phyloP scores from a whole-genome alignment of 2,797 vertebrate genomes.

The Carduelis carduelis region DNA sequence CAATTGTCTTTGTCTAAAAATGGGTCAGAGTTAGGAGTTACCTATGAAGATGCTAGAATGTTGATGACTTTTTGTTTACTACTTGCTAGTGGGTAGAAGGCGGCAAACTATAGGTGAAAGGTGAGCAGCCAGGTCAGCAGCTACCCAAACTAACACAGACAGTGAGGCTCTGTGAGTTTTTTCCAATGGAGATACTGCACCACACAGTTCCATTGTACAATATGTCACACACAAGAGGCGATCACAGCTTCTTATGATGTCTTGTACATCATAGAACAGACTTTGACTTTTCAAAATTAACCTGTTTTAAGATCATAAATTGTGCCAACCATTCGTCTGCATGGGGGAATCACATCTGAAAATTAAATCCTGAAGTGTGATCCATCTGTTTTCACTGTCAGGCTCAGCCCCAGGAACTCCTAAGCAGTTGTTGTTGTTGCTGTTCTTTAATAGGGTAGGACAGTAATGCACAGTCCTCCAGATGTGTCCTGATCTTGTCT shows the following conservation, averaged over 20 bases:
- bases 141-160: background rate
- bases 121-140: background rate
- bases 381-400: constrained; percentile 51
- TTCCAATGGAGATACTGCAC: background rate
- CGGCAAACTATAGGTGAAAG: background rate
- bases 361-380: constrained; percentile 54
- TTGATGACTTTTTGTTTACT: background rate
- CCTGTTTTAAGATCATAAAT: constrained; percentile 16
- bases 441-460: constrained; percentile 41
- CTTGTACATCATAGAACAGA: background rate
- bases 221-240: background rate
- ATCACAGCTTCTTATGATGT: background rate
- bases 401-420: constrained; percentile 41
- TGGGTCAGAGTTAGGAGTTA: background rate
- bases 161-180: background rate
- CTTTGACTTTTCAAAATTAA: constrained; percentile 25
- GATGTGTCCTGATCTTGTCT: constrained; percentile 31
- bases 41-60: background rate
- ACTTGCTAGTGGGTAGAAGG: background rate
- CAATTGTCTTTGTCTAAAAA: background rate
- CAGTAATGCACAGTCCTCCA: constrained; percentile 36
- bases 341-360: constrained; percentile 48
- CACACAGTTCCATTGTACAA: background rate
- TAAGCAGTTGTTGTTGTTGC: constrained; percentile 51
- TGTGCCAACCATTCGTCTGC: constrained; percentile 17